Conservation (phyloP, 1,140 invertebrate genomes). For the Lasaia peninsularis region DNA sequence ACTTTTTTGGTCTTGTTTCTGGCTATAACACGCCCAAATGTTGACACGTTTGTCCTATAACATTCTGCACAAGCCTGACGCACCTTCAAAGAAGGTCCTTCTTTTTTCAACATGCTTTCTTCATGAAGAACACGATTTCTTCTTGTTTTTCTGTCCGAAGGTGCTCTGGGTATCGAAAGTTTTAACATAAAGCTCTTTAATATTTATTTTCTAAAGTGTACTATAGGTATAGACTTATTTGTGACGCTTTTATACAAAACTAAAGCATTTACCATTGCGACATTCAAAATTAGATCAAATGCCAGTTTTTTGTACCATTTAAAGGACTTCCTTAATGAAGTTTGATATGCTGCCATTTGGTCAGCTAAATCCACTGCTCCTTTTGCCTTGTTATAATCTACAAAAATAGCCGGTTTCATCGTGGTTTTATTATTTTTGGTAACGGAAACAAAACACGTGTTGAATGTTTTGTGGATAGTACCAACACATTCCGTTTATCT, state of each 20-base stretch:
- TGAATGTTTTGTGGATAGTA: constrained; percentile 54
- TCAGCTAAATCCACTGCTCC: constrained; percentile 46
- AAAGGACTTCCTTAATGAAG: constrained; percentile 42
- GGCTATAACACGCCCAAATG: constrained; percentile 25
- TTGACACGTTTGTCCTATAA: constrained; percentile 25
- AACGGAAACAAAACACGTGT: constrained; percentile 24
- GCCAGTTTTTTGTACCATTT: constrained; percentile 59
- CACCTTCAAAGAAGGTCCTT: constrained; percentile 23
- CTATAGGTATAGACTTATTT: constrained; percentile 15
- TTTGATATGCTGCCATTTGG: constrained; percentile 45
- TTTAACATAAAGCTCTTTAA: constrained; percentile 22
- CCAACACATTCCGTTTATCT: constrained; percentile 54
- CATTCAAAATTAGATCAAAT: constrained; percentile 44
- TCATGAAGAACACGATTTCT: constrained; percentile 33
- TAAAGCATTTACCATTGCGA: constrained; percentile 43
- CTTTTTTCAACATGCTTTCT: no score
- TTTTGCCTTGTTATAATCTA: constrained; percentile 30
- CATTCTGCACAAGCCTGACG: constrained; percentile 31
- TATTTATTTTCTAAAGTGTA: constrained; percentile 29
- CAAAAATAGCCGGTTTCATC: constrained; percentile 2
- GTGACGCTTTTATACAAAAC: constrained; percentile 23
- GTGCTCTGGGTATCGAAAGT: constrained; percentile 17
- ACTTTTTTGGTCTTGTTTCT: constrained; percentile 40
- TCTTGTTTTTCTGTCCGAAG: constrained; percentile 23
- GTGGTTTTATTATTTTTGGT: constrained; percentile 41